Base-by-base conservation (phyloP, 2,888 invertebrate genomes). In the Cataglyphis cursor region DNA sequence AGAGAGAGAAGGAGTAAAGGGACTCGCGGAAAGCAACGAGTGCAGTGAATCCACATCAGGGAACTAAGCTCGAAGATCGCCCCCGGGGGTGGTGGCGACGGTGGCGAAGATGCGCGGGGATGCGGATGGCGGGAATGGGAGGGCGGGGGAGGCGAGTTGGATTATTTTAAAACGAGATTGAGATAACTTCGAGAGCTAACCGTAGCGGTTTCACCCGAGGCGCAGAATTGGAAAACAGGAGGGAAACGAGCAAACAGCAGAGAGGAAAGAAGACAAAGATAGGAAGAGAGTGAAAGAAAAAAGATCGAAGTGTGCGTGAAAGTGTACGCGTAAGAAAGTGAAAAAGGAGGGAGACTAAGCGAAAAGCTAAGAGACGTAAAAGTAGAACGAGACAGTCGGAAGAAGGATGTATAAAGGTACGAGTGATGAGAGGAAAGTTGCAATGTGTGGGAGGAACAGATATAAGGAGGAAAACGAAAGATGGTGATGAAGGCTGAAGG, bases 151-250 rank as follows among this genome's bases (percentile, higher is more conserved):
- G 18, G 80, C 82, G 91, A 88, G 87, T 90, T 87, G 91, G 89
- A 92, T 92, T 91, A 92, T 92, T 92, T 91, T 91, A 89, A 90
- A 92, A 91, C 88, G 90, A 89, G 90, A 92, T 91, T 89, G 88
- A 86, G 89, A 91, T 90, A 91, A 89, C 90, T 88, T 80, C 68
- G 66, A 38, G 51, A 70, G 57, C 61, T 59, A 73, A 76, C 68
- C 62, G 76, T 68, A 81, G 81, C 74, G 72, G 62, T 85, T 80
- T 28, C 61, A 70, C 31, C 48, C 48, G 66, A 82, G 73, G 28
- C 48, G 48, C 61, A 51, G 59, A 64, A 64, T 57, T 24, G 74
- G 72, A n/a, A 70, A 70, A 73, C 48, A 31, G 48, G 31, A 21
- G 21, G 28, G 38, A 44, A 76, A 80, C 15, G 68, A 57, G 51